Percentiles rank a stretch among this genome's conserved stretches.
Conservation (phyloP, 2,888 invertebrate species). For the Helicoverpa assulta region DNA sequence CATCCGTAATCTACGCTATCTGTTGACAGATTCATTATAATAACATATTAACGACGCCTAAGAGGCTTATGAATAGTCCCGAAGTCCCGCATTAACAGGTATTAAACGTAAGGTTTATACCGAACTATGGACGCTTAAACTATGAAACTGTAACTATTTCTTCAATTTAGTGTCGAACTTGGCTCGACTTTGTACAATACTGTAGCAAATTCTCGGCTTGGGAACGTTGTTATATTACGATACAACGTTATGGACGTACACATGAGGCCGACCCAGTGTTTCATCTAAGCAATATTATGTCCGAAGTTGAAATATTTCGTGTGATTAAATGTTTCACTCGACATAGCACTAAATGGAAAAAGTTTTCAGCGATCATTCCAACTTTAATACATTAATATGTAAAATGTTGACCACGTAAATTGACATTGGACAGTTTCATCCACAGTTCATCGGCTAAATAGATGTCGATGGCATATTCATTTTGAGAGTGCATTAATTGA, state of each 20-base stretch:
- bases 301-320: constrained; percentile 49
- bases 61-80: constrained; percentile 63
- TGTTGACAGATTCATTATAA: constrained; percentile 60
- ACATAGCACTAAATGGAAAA: constrained; percentile 49
- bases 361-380: constrained; percentile 48
- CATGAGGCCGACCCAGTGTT: constrained; percentile 22
- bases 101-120: constrained; percentile 42
- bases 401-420: constrained; percentile 39
- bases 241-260: constrained; percentile 31
- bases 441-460: constrained; percentile 32
- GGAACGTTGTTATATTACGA: constrained; percentile 30
- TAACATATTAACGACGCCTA: constrained; percentile 54
- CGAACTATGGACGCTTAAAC: constrained; percentile 41
- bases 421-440: constrained; percentile 33
- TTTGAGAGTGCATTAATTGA: background rate
- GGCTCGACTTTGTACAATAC: constrained; percentile 21
- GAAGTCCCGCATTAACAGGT: constrained; percentile 40
- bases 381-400: constrained; percentile 53
- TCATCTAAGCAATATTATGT: constrained; percentile 40
- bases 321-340: constrained; percentile 36
- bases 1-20: constrained; percentile 48
- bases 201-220: constrained; percentile 37
- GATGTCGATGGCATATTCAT: constrained; percentile 10
- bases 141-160: constrained; percentile 55
- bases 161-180: constrained; percentile 61